Conservation (phyloP, 1,140 invertebrate species). For the Camponotus vicinus region DNA sequence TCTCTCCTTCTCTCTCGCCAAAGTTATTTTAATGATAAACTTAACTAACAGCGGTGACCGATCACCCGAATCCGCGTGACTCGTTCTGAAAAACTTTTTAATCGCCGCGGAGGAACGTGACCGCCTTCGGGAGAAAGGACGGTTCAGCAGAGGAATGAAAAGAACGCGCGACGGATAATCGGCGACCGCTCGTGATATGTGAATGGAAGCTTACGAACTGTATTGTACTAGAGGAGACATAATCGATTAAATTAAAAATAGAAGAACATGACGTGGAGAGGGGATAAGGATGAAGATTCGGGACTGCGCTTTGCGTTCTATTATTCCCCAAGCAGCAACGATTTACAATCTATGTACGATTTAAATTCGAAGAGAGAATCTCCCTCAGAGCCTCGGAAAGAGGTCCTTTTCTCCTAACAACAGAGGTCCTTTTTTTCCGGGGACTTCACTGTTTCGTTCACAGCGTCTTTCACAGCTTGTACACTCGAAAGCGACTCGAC, state of each 20-base stretch:
- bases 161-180: constrained; percentile 62
- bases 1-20: background rate
- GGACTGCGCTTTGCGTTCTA: constrained; percentile 1
- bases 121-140: constrained; percentile 1
- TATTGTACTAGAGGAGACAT: constrained; percentile 72
- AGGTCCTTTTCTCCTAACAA: background rate
- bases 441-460: constrained; percentile 9
- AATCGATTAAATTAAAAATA: constrained; percentile 58
- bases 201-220: constrained; percentile 76
- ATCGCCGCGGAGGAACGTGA: constrained; percentile 40
- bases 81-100: constrained; percentile 40
- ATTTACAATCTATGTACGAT: background rate
- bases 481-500: constrained; percentile 79
- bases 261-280: constrained; percentile 1
- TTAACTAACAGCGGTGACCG: constrained; percentile 64
- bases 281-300: background rate
- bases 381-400: background rate
- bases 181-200: constrained; percentile 72
- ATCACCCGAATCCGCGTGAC: constrained; percentile 60
- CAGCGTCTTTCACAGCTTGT: constrained; percentile 78
- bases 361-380: constrained; percentile 2
- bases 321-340: constrained; percentile 14
- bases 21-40: constrained; percentile 71
- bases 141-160: background rate
- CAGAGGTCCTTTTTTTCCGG: constrained; percentile 39